Percentiles rank a stretch among this genome's conserved stretches.
These are phyloP conservation scores for Pterostichus madidus DNA, from an alignment of 2,888 invertebrate genomes.

Conservation along the genomic window DNA sequence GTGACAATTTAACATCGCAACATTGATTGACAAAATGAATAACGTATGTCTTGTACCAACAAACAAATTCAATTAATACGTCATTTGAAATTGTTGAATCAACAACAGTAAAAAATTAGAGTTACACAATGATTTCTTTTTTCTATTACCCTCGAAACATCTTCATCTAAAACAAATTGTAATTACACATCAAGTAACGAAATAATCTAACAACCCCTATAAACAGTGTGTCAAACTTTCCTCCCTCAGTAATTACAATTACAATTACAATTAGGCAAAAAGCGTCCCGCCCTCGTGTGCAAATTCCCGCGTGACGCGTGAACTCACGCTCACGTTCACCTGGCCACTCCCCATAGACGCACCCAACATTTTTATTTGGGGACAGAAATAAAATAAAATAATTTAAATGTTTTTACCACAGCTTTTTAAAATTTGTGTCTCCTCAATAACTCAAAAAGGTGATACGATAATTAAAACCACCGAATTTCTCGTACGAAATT, in stretches of 20 bases:
- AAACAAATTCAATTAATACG: too few species aligned
- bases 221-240: constrained; percentile 47
- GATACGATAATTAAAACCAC: too few species aligned
- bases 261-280: constrained; percentile 48
- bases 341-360: not conserved
- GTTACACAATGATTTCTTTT: not conserved
- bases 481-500: too few species aligned
- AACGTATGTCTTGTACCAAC: too few species aligned
- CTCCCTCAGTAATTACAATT: constrained; percentile 36
- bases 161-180: constrained; percentile 38
- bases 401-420: too few species aligned
- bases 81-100: too few species aligned
- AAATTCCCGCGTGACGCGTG: constrained; percentile 48
- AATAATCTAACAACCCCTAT: constrained; percentile 12
- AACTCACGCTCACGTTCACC: constrained; percentile 33
- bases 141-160: constrained; percentile 33
- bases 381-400: not conserved
- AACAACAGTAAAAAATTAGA: too few species aligned
- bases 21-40: too few species aligned
- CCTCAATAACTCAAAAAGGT: too few species aligned
- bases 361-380: not conserved
- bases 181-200: constrained; percentile 8
- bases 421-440: too few species aligned
- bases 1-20: too few species aligned
- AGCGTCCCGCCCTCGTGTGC: constrained; percentile 39